A percentile compares a stretch with the other conserved stretches of the same genome.
Conservation (phyloP, 1,140 invertebrate genomes). For the Apis dorsata region DNA sequence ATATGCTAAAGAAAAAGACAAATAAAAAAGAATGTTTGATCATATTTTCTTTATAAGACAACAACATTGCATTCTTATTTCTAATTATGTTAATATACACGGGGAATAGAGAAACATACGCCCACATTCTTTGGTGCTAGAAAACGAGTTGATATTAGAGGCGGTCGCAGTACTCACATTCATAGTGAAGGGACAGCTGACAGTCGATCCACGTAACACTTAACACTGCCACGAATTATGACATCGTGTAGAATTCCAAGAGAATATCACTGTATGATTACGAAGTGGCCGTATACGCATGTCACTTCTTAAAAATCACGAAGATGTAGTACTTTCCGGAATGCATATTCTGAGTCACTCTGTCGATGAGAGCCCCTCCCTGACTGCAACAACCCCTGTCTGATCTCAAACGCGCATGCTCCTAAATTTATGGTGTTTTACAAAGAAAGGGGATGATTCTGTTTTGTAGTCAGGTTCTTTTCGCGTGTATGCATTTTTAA, state of each 20-base stretch:
- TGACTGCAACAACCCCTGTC: conserved; percentile 66
- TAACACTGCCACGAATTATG: conserved; percentile 46
- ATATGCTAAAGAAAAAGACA: not conserved
- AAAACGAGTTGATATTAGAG: conserved; percentile 58
- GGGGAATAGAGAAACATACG: conserved; percentile 35
- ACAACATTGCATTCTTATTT: not conserved
- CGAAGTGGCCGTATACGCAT: conserved; percentile 24
- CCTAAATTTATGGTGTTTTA: conserved; percentile 22
- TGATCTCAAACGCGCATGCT: conserved; percentile 67
- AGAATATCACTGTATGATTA: conserved; percentile 8
- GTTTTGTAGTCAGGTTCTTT: not conserved
- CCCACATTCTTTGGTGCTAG: conserved; percentile 37
- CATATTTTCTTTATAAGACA: not conserved
- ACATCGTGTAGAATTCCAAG: conserved; percentile 34
- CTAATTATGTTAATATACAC: conserved; percentile 8
- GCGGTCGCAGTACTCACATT: conserved; percentile 57
- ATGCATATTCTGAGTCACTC: conserved; percentile 69
- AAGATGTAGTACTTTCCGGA: conserved; percentile 51
- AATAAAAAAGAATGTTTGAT: not conserved
- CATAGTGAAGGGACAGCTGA: conserved; percentile 62
- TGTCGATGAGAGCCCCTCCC: conserved; percentile 66
- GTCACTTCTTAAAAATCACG: conserved; percentile 36
- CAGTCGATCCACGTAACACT: conserved; percentile 57
- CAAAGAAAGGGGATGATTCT: conserved; percentile 63
- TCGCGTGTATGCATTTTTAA: conserved; percentile 5